phyloP scores from a whole-genome alignment of 1,140 invertebrate species.

The Homarus americanus region DNA sequence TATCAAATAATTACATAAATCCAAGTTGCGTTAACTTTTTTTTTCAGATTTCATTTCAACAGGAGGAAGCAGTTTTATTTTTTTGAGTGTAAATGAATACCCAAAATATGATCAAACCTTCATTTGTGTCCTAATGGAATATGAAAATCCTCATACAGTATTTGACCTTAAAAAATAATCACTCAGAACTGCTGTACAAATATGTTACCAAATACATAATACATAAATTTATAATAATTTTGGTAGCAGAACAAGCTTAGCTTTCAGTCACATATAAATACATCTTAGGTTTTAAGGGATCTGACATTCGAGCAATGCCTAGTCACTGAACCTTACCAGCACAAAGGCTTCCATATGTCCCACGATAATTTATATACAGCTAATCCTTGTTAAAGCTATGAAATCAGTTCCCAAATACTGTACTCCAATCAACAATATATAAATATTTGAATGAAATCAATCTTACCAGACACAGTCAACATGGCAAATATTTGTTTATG shows the following conservation, averaged over 20 bases:
- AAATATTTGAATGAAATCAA: conserved; percentile 26
- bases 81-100: not conserved
- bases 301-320: conserved; percentile 48
- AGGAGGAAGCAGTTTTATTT: not conserved
- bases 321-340: conserved; percentile 45
- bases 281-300: not conserved
- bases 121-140: not conserved
- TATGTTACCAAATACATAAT: not conserved
- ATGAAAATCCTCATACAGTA: not conserved
- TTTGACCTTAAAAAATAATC: not conserved
- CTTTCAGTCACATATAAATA: not conserved
- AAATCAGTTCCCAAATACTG: conserved; percentile 6
- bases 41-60: not conserved
- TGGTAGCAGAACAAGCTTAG: not conserved
- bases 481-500: not conserved
- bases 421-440: too few relatives aligned
- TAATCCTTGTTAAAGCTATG: conserved; percentile 44
- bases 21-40: not conserved
- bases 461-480: conserved; percentile 6
- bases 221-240: not conserved
- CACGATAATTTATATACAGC: conserved; percentile 59
- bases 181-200: not conserved
- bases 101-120: not conserved
- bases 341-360: conserved; percentile 68
- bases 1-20: too few relatives aligned